A percentile compares a stretch with the other conserved stretches of the same genome.
phyloP scores from a whole-genome alignment of 1,140 invertebrate genomes.

The Lethocerus indicus region DNA sequence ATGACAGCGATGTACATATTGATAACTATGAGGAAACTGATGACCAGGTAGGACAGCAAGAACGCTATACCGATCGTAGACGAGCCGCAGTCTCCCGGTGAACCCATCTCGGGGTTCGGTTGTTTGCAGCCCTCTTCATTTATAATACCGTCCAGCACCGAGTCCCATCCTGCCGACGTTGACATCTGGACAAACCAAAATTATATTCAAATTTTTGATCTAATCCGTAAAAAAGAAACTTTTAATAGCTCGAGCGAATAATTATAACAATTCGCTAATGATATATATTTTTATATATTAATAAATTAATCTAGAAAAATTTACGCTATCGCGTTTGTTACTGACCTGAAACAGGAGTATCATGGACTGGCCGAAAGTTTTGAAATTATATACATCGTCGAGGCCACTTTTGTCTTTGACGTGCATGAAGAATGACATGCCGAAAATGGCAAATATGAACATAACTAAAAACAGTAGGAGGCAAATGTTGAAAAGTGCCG shows the following conservation, averaged over 20 bases:
- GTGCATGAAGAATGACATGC: conserved; percentile 99
- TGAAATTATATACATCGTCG: conserved; percentile 96
- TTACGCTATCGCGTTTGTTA: neutral
- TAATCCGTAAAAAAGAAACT: neutral
- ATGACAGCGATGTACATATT: conserved; percentile 99
- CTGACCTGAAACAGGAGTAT: conserved; percentile 87
- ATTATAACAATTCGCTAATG: neutral
- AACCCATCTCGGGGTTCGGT: conserved; percentile 70
- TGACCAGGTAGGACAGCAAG: conserved; percentile 88
- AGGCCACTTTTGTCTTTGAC: conserved; percentile 84
- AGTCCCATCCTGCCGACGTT: conserved; percentile 94
- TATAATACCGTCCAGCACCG: conserved; percentile 87
- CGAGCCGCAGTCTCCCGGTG: conserved; percentile 80
- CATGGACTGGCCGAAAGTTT: conserved; percentile 96
- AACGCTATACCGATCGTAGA: conserved; percentile 87
- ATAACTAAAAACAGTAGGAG: conserved; percentile 93
- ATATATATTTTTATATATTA: neutral
- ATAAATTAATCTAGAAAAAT: neutral
- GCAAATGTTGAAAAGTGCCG: conserved; percentile 97
- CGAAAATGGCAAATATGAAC: conserved; percentile 99
- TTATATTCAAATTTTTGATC: neutral
- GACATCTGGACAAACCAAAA: conserved; percentile 58
- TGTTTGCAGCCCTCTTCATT: conserved; percentile 83
- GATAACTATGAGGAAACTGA: conserved; percentile 95
- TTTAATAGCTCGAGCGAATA: neutral